Conservation (phyloP, 2,797 vertebrate genomes). For the Neosilurus hyrtlii region DNA sequence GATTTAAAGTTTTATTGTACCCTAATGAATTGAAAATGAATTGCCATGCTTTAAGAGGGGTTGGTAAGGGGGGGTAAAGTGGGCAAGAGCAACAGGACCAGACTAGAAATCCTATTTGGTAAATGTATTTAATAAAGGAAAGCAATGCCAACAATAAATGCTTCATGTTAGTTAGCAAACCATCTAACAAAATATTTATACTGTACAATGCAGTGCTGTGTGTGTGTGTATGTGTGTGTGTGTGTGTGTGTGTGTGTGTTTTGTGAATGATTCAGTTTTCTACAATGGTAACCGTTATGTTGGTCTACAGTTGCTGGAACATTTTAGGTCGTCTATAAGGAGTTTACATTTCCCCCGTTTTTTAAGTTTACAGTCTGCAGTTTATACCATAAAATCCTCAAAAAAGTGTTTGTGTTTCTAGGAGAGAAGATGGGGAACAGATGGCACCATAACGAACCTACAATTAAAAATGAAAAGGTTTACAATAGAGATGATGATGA, state of each 20-base stretch:
- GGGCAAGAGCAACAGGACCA: background rate
- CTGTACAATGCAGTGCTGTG: background rate
- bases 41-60: background rate
- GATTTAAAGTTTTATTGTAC: background rate
- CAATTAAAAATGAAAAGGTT: background rate
- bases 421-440: background rate
- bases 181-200: slow-evolving; percentile 4
- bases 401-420: background rate
- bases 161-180: background rate
- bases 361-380: background rate
- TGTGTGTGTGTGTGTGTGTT: background rate
- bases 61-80: background rate
- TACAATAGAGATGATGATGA: background rate
- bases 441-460: background rate
- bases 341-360: background rate
- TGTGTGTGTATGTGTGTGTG: background rate
- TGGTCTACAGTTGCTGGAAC: too few relatives aligned
- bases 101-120: background rate
- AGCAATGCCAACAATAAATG: background rate
- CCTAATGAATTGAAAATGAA: background rate
- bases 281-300: background rate
- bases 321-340: slow-evolving; percentile 5
- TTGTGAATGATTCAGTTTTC: slow-evolving; percentile 14
- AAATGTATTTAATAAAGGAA: background rate
- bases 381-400: background rate